phyloP scores from a whole-genome alignment of 2,797 vertebrate genomes.

The Carapus acus region DNA sequence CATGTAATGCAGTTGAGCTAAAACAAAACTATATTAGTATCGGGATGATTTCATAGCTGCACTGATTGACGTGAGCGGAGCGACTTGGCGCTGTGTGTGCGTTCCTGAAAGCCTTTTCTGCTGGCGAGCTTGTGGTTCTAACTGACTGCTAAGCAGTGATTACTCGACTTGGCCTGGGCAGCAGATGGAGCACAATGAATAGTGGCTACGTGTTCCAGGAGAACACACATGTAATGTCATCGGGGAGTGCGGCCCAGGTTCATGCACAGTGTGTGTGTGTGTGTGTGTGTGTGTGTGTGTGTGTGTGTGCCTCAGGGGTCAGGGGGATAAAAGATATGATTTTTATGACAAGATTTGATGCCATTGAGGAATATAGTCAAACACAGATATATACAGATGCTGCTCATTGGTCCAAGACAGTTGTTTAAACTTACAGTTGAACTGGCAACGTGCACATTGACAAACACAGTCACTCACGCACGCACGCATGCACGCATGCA shows the following conservation, averaged over 20 bases:
- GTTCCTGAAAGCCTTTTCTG: slow-evolving; percentile 34
- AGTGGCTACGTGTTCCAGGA: slow-evolving; percentile 52
- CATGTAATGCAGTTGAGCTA: slow-evolving; percentile 29
- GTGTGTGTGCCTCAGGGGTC: too few relatives aligned
- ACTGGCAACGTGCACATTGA: too few relatives aligned
- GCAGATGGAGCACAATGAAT: slow-evolving; percentile 47
- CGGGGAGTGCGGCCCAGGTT: slow-evolving; percentile 59
- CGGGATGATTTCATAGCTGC: slow-evolving; percentile 33
- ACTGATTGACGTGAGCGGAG: slow-evolving; percentile 41
- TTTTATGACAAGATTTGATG: too few relatives aligned
- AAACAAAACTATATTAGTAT: slow-evolving; percentile 23
- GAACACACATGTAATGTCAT: slow-evolving; percentile 55
- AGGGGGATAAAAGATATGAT: too few relatives aligned
- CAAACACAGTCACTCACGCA: too few relatives aligned
- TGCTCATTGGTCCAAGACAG: too few relatives aligned
- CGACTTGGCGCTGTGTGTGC: slow-evolving; percentile 19
- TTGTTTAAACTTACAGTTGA: too few relatives aligned
- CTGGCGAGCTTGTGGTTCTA: slow-evolving; percentile 42
- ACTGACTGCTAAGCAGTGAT: slow-evolving; percentile 59
- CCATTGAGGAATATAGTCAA: too few relatives aligned
- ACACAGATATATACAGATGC: too few relatives aligned
- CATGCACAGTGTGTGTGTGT: slow-evolving; percentile 26
- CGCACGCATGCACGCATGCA: too few relatives aligned
- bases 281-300: too few relatives aligned
- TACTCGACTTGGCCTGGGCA: slow-evolving; percentile 52